A percentile compares a stretch with the other conserved stretches of the same genome.
phyloP scores from a whole-genome alignment of 2,113 vertebrate genomes.

The Microtus ochrogaster region DNA sequence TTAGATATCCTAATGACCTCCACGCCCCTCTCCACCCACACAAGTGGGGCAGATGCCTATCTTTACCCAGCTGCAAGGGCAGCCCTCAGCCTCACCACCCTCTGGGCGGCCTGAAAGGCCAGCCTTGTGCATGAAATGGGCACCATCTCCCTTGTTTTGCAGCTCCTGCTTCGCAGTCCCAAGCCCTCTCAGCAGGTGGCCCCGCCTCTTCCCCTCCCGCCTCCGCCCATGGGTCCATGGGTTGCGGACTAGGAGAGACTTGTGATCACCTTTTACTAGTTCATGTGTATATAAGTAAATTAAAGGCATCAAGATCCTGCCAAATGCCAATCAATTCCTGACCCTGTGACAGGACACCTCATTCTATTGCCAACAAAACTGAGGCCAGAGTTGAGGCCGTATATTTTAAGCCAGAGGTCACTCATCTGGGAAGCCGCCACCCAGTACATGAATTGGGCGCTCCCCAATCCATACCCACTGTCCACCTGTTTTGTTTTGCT shows the following conservation, averaged over 20 bases:
- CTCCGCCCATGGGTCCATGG: background rate
- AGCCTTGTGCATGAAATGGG: background rate
- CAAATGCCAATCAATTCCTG: background rate
- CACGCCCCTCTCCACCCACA: no score
- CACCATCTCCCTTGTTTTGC: no score
- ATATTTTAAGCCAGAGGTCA: background rate
- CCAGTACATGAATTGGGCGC: fast-evolving
- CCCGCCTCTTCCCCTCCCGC: no score
- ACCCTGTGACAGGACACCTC: background rate
- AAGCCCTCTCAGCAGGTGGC: no score
- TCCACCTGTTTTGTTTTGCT: background rate
- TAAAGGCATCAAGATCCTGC: background rate
- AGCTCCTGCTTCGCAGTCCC: background rate
- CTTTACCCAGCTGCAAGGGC: background rate
- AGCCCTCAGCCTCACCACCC: background rate
- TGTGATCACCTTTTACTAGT: background rate
- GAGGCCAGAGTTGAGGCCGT: background rate
- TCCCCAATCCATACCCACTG: background rate
- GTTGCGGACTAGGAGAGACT: background rate
- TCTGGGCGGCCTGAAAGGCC: background rate
- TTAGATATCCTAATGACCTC: background rate
- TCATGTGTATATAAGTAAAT: background rate
- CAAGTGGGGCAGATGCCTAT: background rate
- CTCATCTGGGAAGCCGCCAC: background rate
- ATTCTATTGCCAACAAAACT: background rate